Evolutionary conservation across 2,113 vertebrate genomes (phyloP), one percentile per base, ranked within the genome.

Genomic region (Morone saxatilis): DNA sequence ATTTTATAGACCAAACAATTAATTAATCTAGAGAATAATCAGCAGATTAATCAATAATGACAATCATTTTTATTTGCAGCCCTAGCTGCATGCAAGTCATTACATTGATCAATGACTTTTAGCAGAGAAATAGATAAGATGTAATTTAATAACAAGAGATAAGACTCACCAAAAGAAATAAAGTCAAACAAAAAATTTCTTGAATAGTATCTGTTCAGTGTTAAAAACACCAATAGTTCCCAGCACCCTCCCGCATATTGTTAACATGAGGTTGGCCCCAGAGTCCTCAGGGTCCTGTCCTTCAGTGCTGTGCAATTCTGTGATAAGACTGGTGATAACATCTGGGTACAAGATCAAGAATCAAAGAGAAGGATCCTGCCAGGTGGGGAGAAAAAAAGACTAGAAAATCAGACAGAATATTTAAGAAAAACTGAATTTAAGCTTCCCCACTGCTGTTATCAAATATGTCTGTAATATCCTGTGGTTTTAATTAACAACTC

Each of bases 261-360:
- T 71, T 40, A 81, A 40, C 16, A 75, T 40, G 51, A 68, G 56
- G 60, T 77, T 60, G n/a, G 72, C 48, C 72, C 54, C 38, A 36
- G 70, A 38, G n/a, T 86, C 82, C 76, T 91, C 78, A 41, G 73
- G 86, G 77, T 79, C 65, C 86, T 61, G 83, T 93, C 90, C 86
- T 86, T 88, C 62, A 70, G 73, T 59, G 67, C 81, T 74, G 79
- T 81, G 87, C 66, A 78, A 61, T 66, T 77, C 88, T 76, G 76
- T 78, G 88, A 93, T 91, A 88, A 90, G 90, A 62, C 75, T 53
- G 22, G n/a, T 45, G 86, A 92, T 91, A 90, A 86, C 71, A 80
- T 89, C 86, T 81, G 86, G 86, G 85, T 85, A 72, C 14, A 40
- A 82, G 88, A 89, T 91, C 77, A 80, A 83, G 69, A 84, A 80